Evolutionary conservation across 2,113 vertebrate species (phyloP), one percentile per base, ranked within the genome.

Genomic region (Egretta garzetta): DNA sequence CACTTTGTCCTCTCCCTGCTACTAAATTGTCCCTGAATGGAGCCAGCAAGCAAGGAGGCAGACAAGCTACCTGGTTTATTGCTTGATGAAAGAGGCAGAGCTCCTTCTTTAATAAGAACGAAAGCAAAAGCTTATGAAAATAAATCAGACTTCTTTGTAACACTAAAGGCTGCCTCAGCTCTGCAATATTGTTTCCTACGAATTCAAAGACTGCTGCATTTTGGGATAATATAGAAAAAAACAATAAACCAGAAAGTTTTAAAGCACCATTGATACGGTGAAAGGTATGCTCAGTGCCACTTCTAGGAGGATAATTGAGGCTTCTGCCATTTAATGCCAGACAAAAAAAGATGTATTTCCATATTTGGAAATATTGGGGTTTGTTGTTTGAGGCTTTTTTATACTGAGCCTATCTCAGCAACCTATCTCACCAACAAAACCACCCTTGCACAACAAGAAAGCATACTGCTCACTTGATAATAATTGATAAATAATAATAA

Each of bases 71-170:
- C 56, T 75, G 27, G 32, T 84, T 52, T 50, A 79, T 20, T 64
- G 64, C 33, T 60, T 43, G 64, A 79, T 93, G 68, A 89, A 95
- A 96, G 43, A 63, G 11, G 33, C 47, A 91, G 35, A 79, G 21
- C 14, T 89, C 59, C 55, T 91, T 63, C 68, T 79, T 59, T 81
- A 81, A 59, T 17, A 80, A 73, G 33, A 90, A 63, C 16, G 23
- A 88, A 92, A 92, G 30, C 6, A 86, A 90, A 86, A 75, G 5
- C 35, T 68, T 85, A 68, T 82, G 90, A 96, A 95, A 96, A 94
- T 73, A 90, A 85, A 84, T 84, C 43, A 71, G 20, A 59, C 20
- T 50, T 76, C 55, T 83, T 71, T 83, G 32, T 59, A 83, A 60
- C 18, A 88, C 52, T 43, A 63, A 74, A 90, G 58, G 58, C 47